phyloP scores from a whole-genome alignment of 2,797 vertebrate species.

The Siniperca obscura region DNA sequence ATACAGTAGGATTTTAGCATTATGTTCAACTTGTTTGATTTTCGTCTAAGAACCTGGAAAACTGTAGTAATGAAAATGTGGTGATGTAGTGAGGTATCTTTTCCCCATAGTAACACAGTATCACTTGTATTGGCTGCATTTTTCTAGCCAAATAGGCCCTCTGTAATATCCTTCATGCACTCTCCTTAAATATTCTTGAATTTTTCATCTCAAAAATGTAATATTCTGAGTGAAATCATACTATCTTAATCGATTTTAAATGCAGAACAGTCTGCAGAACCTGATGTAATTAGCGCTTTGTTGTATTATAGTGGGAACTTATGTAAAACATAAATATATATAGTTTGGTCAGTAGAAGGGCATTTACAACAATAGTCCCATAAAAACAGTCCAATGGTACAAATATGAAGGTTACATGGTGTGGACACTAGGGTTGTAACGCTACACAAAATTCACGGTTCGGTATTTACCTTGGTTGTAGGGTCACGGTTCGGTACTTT shows the following conservation, averaged over 20 bases:
- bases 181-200: background rate
- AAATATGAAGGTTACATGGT: background rate
- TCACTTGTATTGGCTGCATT: background rate
- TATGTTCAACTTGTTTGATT: constrained; percentile 4
- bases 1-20: background rate
- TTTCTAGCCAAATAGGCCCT: background rate
- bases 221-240: background rate
- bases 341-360: background rate
- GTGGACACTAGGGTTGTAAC: no score
- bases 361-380: background rate
- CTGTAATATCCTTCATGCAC: background rate
- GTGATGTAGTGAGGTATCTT: background rate
- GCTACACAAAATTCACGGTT: no score
- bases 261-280: background rate
- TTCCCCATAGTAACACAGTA: background rate
- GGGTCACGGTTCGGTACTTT: no score
- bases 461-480: no score
- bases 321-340: background rate
- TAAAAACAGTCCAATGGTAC: background rate
- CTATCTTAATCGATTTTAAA: background rate
- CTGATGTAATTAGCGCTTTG: background rate
- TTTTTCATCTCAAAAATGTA: background rate
- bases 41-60: background rate
- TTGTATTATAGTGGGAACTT: background rate
- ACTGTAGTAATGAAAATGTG: background rate